Conservation (phyloP, 2,113 vertebrate species). For the Monopterus albus region DNA sequence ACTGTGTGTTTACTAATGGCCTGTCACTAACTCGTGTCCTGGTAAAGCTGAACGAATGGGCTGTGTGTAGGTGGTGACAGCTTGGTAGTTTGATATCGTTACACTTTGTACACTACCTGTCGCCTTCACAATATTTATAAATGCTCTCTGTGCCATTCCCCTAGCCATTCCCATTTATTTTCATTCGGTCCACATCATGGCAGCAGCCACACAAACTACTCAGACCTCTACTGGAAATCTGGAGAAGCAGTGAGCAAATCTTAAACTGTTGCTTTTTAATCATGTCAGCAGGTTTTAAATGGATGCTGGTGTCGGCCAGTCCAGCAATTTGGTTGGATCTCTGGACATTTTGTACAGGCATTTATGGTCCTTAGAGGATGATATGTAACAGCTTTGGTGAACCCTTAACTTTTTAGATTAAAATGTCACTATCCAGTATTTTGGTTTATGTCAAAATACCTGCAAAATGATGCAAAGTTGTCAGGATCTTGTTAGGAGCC, state of each 20-base stretch:
- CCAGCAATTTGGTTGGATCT: no score
- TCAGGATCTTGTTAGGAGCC: slow-evolving; percentile 19
- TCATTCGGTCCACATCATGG: slow-evolving; percentile 34
- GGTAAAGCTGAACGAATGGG: slow-evolving; percentile 45
- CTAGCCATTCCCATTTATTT: slow-evolving; percentile 40
- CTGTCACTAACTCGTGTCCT: slow-evolving; percentile 19
- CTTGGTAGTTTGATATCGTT: slow-evolving; percentile 34
- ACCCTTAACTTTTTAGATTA: not conserved
- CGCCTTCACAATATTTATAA: slow-evolving; percentile 30
- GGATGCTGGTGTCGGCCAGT: no score
- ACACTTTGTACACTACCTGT: slow-evolving; percentile 13
- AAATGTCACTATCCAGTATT: not conserved
- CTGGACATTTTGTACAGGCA: slow-evolving; percentile 5
- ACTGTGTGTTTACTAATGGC: slow-evolving; percentile 50
- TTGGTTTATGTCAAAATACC: not conserved
- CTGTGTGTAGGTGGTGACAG: slow-evolving; percentile 12
- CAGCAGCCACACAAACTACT: slow-evolving; percentile 16
- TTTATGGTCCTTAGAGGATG: not conserved
- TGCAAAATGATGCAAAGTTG: no score
- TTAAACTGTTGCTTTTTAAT: no score
- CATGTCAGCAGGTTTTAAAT: no score
- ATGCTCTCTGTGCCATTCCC: not conserved
- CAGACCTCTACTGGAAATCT: slow-evolving; percentile 2
- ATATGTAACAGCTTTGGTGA: not conserved
- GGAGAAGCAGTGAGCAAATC: not conserved